Evolutionary conservation across 1,140 invertebrate species (phyloP), one percentile per base, ranked within the genome.

Genomic region (Lasaia peninsularis): DNA sequence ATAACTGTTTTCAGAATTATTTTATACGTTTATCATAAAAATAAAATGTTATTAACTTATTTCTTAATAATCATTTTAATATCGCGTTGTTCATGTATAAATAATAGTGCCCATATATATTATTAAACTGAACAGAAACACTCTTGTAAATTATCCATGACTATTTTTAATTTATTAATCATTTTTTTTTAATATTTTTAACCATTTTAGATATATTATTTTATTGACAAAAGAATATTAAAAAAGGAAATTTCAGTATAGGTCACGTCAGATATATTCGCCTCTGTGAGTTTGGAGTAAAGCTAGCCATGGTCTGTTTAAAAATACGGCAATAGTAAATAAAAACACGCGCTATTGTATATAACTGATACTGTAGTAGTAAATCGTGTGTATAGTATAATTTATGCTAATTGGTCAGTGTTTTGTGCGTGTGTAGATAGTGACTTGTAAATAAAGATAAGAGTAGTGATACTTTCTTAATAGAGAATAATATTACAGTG

Each of bases 341-440:
- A 10, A 34, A 18, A 58, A 48, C 62, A 52, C 50, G 65, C 63
- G 66, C 69, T 63, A 63, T 60, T 85, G 83, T 86, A 86, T 75
- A 86, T 86, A 86, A 78, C 70, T 78, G 71, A 77, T 77, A 72
- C 62, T 60, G 78, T 78, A 83, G 80, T 64, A 70, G 80, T 78
- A 74, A 82, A 82, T 85, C 83, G 85, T 88, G 85, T 86, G 85
- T 75, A 88, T 86, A 88, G 82, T 75, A 78, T 75, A 78, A 81
- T 79, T 78, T 78, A 79, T 70, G 63, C 58, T 79, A 71, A 74
- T 67, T 63, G 72, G 62, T 86, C 78, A 73, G 78, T 85, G 83
- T 86, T 81, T 75, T 78, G 78, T 77, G 84, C 80, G 84, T 87
- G 81, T 82, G 79, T 85, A 87, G 81, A 85, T 85, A 85, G 58